phyloP scores from a whole-genome alignment of 2,888 invertebrate genomes.

The Aphodius sticticus region DNA sequence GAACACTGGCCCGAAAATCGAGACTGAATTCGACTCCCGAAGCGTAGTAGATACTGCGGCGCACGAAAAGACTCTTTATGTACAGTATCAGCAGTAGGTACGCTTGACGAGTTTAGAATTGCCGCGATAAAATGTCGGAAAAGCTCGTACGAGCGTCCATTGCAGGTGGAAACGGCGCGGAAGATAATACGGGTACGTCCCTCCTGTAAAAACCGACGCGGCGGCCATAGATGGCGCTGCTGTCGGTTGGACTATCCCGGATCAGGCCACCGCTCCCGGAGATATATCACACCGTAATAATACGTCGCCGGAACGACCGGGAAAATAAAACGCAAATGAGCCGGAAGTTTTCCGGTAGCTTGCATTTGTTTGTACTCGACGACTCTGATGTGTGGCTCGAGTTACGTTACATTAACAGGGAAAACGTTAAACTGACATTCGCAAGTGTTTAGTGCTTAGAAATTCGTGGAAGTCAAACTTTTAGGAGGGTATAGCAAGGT shows the following conservation, averaged over 20 bases:
- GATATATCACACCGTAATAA: slow-evolving; percentile 37
- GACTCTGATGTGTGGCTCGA: background rate
- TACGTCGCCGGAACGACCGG: slow-evolving; percentile 28
- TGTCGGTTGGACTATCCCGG: slow-evolving; percentile 12
- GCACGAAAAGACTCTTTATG: background rate
- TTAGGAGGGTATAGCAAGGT: background rate
- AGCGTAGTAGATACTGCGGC: background rate
- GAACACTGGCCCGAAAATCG: background rate
- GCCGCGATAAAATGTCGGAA: slow-evolving; percentile 59
- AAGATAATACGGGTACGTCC: slow-evolving; percentile 56
- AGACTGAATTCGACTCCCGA: background rate
- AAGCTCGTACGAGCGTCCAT: slow-evolving; percentile 58
- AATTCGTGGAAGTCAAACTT: too few species aligned
- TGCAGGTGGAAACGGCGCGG: slow-evolving; percentile 61
- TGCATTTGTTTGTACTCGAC: slow-evolving; percentile 8
- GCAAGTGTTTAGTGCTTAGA: background rate
- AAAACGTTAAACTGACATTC: background rate
- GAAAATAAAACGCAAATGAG: slow-evolving; percentile 36
- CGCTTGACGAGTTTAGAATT: slow-evolving; percentile 60
- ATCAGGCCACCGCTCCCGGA: slow-evolving; percentile 19
- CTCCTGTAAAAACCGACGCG: slow-evolving; percentile 42
- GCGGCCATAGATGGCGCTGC: slow-evolving; percentile 45
- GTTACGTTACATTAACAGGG: background rate
- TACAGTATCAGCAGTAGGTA: slow-evolving; percentile 54
- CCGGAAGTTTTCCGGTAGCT: slow-evolving; percentile 33